These are phyloP conservation scores for Benthosema pterotum DNA, from an alignment of 2,797 vertebrate species.

Conservation along the genomic window DNA sequence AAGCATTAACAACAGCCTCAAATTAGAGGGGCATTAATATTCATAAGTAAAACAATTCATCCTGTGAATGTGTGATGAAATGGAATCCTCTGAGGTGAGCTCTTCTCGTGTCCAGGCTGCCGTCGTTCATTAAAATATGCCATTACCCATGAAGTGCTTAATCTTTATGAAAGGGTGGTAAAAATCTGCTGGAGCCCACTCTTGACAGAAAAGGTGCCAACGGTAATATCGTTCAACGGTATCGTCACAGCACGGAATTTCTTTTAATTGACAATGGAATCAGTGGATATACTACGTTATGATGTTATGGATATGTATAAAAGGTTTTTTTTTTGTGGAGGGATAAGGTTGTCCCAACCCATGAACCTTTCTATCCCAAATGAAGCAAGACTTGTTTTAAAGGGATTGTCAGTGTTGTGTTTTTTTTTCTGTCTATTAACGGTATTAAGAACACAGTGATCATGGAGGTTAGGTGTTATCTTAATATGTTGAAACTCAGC, in stretches of 20 bases:
- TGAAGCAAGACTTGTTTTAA: no score
- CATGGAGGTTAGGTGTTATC: conserved; percentile 41
- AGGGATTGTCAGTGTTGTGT: no score
- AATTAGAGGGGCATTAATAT: conserved; percentile 89
- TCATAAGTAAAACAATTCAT: conserved; percentile 89
- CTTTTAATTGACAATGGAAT: conserved; percentile 11
- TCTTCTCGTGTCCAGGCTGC: conserved; percentile 76
- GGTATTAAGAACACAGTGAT: conserved; percentile 33
- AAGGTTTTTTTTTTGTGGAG: no score
- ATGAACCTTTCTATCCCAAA: no score
- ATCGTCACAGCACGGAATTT: conserved; percentile 50
- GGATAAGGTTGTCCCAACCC: no score
- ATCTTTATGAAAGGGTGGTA: conserved; percentile 78
- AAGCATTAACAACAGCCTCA: conserved; percentile 87
- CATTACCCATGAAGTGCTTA: conserved; percentile 85
- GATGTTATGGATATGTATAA: no score
- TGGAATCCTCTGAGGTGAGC: conserved; percentile 84
- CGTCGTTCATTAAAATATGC: conserved; percentile 84
- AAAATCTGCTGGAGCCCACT: conserved; percentile 66
- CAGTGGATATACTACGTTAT: no score
- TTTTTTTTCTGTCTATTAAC: conserved; percentile 45
- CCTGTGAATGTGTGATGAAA: conserved; percentile 82
- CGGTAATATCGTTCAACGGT: conserved; percentile 50
- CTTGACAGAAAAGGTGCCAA: conserved; percentile 63
- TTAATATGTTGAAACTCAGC: conserved; percentile 24